Conservation (phyloP, 2,888 invertebrate genomes). For the Nysson spinosus region DNA sequence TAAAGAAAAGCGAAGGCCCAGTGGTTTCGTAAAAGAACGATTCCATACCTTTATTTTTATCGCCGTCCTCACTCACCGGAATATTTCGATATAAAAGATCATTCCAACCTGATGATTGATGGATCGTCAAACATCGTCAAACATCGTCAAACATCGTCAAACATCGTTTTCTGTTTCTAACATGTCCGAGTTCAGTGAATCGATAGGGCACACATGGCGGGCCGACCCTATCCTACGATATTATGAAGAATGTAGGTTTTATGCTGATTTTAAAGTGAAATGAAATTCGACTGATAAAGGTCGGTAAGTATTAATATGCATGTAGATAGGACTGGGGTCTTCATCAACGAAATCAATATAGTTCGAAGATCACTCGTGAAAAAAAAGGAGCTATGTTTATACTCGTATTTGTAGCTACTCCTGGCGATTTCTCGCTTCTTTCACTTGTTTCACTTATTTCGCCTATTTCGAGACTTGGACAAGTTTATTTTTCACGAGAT, state of each 20-base stretch:
- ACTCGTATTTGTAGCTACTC: slow-evolving; percentile 18
- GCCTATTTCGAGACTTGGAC: slow-evolving; percentile 57
- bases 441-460: slow-evolving; percentile 65
- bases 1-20: neutral
- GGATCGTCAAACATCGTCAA: slow-evolving; percentile 29
- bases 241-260: too few relatives aligned
- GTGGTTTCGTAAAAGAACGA: neutral
- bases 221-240: too few relatives aligned
- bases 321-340: too few relatives aligned
- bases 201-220: too few relatives aligned
- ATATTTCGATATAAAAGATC: slow-evolving; percentile 38
- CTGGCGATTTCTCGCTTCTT: slow-evolving; percentile 45
- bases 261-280: neutral
- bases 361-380: too few relatives aligned
- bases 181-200: too few relatives aligned
- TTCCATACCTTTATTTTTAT: slow-evolving; percentile 14
- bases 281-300: neutral
- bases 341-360: too few relatives aligned
- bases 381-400: too few relatives aligned
- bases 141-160: too few relatives aligned
- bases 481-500: slow-evolving; percentile 54
- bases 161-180: too few relatives aligned
- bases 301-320: too few relatives aligned
- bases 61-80: slow-evolving; percentile 6
- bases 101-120: slow-evolving; percentile 41